Base-by-base conservation (phyloP, 2,888 invertebrate species). In the Drosophila sordidula region DNA sequence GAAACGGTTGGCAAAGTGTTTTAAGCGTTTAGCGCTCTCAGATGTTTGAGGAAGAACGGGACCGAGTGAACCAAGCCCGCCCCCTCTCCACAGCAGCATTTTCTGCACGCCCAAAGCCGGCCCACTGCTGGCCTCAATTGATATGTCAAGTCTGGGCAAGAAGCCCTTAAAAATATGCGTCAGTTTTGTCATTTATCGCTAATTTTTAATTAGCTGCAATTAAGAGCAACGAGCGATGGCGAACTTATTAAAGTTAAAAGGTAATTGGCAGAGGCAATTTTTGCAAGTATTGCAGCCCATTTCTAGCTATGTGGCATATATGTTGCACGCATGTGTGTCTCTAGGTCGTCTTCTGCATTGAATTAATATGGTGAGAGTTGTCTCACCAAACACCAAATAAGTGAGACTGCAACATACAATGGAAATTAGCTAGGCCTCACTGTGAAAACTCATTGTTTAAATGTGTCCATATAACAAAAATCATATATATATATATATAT, bases 21-120 rank as follows among this genome's bases (percentile, higher is more conserved):
- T 65, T 45, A 75, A 54, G 64, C 80, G 68, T 68, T 80, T 75
- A 80, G 80, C 77, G 70, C 68, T 70, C 79, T 79, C 65, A 59
- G 64, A 58, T 65, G 69, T 59, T 67, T 72, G 18, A 66, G 34
- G 52, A 57, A 39, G 55, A 9, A 14, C 47, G 14, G 1, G 14
- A 9, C 2, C 9, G 29, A 9, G 29, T 8, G 29, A 29, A 29
- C 9, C 14, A 16, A 11, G 3, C 26, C 18, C 25, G n/a, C 39
- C 9, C 9, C 18, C 3, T 16, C 34, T 4, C 16, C 32, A 1
- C 22, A 12, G 14, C 8, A 6, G 2, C 22, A 9, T 4, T 14
- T 9, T 3, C 3, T 8, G 29, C 29, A 29, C 29, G 9, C 29
- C 29, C 9, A 29, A 9, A 9, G 22, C 22, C 22, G 2, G 26